Conservation (phyloP, 2,888 invertebrate genomes). For the Sesia apiformis region DNA sequence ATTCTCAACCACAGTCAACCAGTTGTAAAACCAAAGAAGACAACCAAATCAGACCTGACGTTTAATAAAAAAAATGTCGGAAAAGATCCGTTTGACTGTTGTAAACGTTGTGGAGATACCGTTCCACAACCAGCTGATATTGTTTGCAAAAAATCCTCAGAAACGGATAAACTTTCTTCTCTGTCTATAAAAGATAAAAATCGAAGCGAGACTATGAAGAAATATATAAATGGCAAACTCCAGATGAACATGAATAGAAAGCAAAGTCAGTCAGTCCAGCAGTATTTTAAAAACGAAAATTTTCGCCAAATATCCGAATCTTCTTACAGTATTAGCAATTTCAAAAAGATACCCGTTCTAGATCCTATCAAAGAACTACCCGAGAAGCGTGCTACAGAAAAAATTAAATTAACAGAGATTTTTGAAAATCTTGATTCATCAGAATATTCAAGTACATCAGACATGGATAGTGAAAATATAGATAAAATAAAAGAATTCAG, state of each 20-base stretch:
- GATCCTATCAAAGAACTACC: constrained; percentile 47
- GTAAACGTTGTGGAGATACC: constrained; percentile 40
- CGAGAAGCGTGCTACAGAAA: constrained; percentile 15
- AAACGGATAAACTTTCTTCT: background rate
- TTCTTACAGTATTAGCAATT: constrained; percentile 10
- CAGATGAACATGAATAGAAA: constrained; percentile 8
- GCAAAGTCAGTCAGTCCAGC: constrained; percentile 19
- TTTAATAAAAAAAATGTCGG: constrained; percentile 16
- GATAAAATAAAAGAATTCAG: constrained; percentile 62
- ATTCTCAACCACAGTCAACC: constrained; percentile 13
- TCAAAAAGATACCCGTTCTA: constrained; percentile 25
- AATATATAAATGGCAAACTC: constrained; percentile 3
- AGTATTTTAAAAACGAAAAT: constrained; percentile 55
- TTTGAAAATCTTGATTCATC: background rate
- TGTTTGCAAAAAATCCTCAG: too few species aligned
- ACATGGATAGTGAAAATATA: constrained; percentile 16
- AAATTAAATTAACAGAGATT: background rate
- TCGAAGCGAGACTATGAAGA: too few species aligned
- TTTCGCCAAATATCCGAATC: constrained; percentile 33
- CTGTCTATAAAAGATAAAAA: background rate
- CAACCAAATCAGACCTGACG: constrained; percentile 39
- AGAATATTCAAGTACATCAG: background rate
- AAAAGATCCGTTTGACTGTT: constrained; percentile 12
- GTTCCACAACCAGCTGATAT: background rate
- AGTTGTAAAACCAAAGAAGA: constrained; percentile 20